Conservation (phyloP, 2,888 invertebrate species). For the Itoplectis maculator region DNA sequence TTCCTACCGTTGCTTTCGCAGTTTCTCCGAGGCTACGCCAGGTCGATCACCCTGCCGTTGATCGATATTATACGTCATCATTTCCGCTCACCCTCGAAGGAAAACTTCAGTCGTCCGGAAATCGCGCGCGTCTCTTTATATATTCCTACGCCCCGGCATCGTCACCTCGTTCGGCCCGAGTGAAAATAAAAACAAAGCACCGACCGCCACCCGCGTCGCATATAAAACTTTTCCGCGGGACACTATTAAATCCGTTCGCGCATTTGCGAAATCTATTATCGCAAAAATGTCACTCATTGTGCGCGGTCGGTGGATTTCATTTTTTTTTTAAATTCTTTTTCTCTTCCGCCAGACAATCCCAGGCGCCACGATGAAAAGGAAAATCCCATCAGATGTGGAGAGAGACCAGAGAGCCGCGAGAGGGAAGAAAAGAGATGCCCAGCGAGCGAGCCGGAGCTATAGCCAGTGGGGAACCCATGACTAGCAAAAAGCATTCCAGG, state of each 20-base stretch:
- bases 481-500: conserved; percentile 50
- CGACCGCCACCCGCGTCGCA: too few relatives aligned
- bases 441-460: conserved; percentile 10
- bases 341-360: conserved; percentile 8
- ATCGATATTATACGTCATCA: conserved; percentile 53
- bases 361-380: conserved; percentile 3
- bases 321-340: too few relatives aligned
- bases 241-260: not conserved
- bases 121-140: not conserved
- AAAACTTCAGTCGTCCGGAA: not conserved
- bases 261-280: conserved; percentile 28
- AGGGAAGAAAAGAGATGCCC: conserved; percentile 33
- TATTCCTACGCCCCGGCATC: not conserved
- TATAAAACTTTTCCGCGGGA: not conserved
- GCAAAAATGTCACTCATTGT: conserved; percentile 19
- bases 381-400: conserved; percentile 42
- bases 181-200: not conserved
- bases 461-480: not conserved
- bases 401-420: conserved; percentile 6
- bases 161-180: not conserved
- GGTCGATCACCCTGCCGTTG: conserved; percentile 64
- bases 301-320: not conserved
- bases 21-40: conserved; percentile 46
- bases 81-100: not conserved
- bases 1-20: conserved; percentile 45